Evolutionary conservation across 2,113 vertebrate genomes (phyloP).

Genomic region (Herpetotheres cachinnans): DNA sequence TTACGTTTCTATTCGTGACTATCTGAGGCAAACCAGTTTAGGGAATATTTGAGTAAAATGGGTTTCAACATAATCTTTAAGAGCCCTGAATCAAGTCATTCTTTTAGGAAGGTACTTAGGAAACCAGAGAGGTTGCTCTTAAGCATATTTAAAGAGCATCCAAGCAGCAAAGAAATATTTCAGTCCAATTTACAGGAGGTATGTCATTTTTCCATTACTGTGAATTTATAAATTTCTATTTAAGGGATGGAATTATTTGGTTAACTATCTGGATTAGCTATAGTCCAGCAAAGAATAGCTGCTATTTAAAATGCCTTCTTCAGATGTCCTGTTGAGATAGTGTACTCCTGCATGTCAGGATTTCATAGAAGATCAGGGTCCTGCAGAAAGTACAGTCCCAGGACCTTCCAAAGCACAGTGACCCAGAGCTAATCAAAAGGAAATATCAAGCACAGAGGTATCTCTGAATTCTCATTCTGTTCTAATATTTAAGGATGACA

Average conservation of each 20-base stretch:
- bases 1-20: conserved; percentile 9
- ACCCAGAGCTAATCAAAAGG: background rate
- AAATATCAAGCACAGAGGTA: background rate
- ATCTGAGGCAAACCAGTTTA: background rate
- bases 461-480: background rate
- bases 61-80: background rate
- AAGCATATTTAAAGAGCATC: background rate
- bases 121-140: background rate
- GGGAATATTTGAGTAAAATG: background rate
- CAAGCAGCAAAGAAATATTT: background rate
- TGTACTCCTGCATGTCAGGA: background rate
- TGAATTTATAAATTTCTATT: background rate
- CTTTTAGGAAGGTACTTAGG: background rate
- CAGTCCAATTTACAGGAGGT: background rate
- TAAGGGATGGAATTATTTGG: background rate
- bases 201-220: background rate
- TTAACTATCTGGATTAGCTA: background rate
- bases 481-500: background rate
- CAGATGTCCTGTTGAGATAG: background rate
- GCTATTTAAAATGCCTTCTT: background rate
- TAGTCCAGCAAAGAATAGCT: background rate
- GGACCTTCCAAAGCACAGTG: background rate
- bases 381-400: background rate
- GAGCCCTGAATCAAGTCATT: background rate
- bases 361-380: background rate